phyloP scores from a whole-genome alignment of 2,888 invertebrate species.

The Lasioglossum figueresi region DNA sequence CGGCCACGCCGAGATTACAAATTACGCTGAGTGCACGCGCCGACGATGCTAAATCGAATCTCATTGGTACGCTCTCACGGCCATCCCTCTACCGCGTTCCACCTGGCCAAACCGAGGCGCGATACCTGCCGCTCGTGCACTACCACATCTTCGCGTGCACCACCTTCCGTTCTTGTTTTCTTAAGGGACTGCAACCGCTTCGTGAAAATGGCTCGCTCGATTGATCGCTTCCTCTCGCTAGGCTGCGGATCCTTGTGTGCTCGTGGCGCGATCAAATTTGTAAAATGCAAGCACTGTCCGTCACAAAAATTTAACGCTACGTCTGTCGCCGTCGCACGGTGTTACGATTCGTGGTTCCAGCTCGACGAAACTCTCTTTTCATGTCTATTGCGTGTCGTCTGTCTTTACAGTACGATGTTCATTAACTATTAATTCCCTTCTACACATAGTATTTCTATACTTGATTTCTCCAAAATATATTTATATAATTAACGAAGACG shows the following conservation, averaged over 20 bases:
- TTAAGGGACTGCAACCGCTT: slow-evolving; percentile 2
- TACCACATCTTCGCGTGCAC: neutral
- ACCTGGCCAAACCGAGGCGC: neutral
- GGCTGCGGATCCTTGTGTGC: neutral
- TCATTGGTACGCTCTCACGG: neutral
- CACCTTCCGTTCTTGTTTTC: slow-evolving; percentile 1
- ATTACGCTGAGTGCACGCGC: slow-evolving; percentile 57
- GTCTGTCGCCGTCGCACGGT: neutral
- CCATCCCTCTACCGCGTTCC: neutral
- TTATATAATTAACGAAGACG: no score
- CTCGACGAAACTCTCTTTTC: neutral
- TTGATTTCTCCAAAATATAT: no score
- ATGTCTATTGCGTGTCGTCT: no score
- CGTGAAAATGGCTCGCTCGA: neutral
- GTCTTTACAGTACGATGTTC: no score
- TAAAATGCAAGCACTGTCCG: neutral
- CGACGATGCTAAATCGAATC: slow-evolving; percentile 38
- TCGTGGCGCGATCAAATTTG: neutral
- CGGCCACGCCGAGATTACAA: slow-evolving; percentile 46
- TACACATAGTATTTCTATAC: no score
- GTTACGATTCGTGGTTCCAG: neutral
- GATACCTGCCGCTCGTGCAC: slow-evolving; percentile 1
- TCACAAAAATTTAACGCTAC: neutral
- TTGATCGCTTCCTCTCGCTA: neutral
- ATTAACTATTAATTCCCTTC: no score